Percentiles rank a stretch among this genome's conserved stretches.
These are phyloP conservation scores for Protosalanx chinensis DNA, from an alignment of 2,797 vertebrate species.

Conservation along the genomic window DNA sequence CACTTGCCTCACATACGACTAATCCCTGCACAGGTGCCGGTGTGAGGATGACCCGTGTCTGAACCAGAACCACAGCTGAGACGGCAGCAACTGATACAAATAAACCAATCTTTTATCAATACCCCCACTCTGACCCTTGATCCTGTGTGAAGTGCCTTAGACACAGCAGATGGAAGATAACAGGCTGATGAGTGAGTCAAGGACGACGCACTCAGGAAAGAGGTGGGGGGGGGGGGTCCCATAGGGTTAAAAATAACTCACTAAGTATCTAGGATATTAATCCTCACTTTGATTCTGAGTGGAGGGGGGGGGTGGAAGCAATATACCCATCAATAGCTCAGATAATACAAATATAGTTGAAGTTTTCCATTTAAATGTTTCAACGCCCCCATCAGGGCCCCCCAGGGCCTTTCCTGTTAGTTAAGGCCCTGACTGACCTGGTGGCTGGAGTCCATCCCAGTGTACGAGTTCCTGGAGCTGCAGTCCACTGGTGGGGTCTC, in stretches of 20 bases:
- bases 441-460: constrained; percentile 86
- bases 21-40: neutral
- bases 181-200: constrained; percentile 39
- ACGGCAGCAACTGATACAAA: neutral
- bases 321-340: constrained; percentile 9
- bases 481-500: constrained; percentile 97
- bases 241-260: constrained; percentile 55
- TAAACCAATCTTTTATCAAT: neutral
- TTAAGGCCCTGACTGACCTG: constrained; percentile 72
- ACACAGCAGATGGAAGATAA: constrained; percentile 21
- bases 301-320: neutral
- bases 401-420: neutral
- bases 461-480: constrained; percentile 97
- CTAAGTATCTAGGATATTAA: constrained; percentile 36
- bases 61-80: neutral
- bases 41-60: constrained; percentile 4
- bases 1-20: neutral
- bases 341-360: neutral
- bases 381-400: neutral
- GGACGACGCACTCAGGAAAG: constrained; percentile 44
- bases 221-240: constrained; percentile 40
- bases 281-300: neutral
- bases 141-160: neutral
- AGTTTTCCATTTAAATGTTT: neutral
- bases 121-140: neutral